Base-by-base conservation (phyloP, 2,888 invertebrate species). In the Eupelmus urozonus region DNA sequence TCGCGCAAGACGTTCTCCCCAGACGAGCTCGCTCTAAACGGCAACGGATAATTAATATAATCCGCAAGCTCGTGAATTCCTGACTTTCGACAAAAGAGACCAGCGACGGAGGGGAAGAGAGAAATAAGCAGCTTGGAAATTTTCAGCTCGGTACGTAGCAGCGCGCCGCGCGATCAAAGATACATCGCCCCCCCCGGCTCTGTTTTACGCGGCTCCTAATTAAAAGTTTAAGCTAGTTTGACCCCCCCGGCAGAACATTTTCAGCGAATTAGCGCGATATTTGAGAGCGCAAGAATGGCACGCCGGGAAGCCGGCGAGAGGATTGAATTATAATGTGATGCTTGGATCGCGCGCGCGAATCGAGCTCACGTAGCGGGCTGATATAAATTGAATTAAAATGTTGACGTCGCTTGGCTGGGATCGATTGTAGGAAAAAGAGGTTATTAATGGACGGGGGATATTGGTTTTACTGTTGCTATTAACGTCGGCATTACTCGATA, bases 301-400 rank as follows among this genome's bases (percentile, higher is more conserved):
- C n/a, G n/a, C n/a, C n/a, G n/a, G n/a, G n/a, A n/a, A n/a, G n/a
- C n/a, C n/a, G n/a, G 29, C 0, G 66, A 2, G 23, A 34, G 51
- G 25, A 75, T 75, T 75, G 66, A 75, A 75, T 75, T 67, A 75
- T 67, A 60, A 60, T 63, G 25, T 16, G 34, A 34, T 5, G 9
- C 34, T 34, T 34, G 34, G 5, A 9, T n/a, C n/a, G n/a, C n/a
- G n/a, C n/a, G n/a, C n/a, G 9, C 34, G 34, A 5, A 34, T 49
- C 53, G 53, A 20, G 53, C 4, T 53, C 45, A 7, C 42, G 42
- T 49, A 20, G 1, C 1, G 7, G 73, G 73, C 4, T 65, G 25
- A n/a, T 20, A 40, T 27, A 59, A 67, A 75, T 67, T 49, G 67
- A 75, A 67, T 66, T 62, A 75, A 75, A 73, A 73, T n/a, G 60